Base-by-base conservation (phyloP, 92 coral and sea anemone genomes). In the Scolanthus callimorphus region DNA sequence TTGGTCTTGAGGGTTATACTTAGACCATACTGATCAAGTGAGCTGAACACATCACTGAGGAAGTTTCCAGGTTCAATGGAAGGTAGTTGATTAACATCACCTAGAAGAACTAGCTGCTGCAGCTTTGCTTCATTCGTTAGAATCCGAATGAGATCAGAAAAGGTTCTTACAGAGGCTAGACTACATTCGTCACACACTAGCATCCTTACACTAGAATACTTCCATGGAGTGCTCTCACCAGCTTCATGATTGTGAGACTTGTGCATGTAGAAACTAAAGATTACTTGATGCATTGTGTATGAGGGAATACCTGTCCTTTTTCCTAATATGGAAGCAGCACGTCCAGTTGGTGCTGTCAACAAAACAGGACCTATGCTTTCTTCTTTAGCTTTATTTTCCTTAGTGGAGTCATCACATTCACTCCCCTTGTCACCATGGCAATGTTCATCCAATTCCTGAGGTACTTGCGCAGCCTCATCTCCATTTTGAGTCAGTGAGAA, bases 101-200 rank as follows among this genome's bases (percentile, higher is more conserved):
- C 82, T 37, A 76, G 38, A 4, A 76, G 58, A 13, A 76, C 59
- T 1, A 76, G 45, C 47, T 76, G 82, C 22, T 76, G 76, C 2
- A 76, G 82, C 3, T 57, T n/a, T 1, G 69, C 21, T 21, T 67
- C 37, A 48, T n/a, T 30, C 57, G 22, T 17, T 17, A 76, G 57
- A 6, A 67, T 76, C 31, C 28, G 25, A 0, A 76, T 27, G n/a
- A 76, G 52, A 19, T 56, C 58, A 3, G 76, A 27, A 30, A 76
- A 76, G 15, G 53, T 49, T 43, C 58, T 49, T 22, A 67, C 76
- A 20, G 82, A 76, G 3, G 67, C 65, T 25, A 76, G 57, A 8
- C 77, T 67, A 3, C 62, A 24, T 22, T 76, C 82, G 52, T 76
- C 82, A 58, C 82, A 76, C n/a, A 76, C 77, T 28, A 76, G 57